Percentiles rank a stretch among this genome's conserved stretches.
These are phyloP conservation scores for Nannospalax galili DNA, from an alignment of 2,113 vertebrate species.

Conservation along the genomic window DNA sequence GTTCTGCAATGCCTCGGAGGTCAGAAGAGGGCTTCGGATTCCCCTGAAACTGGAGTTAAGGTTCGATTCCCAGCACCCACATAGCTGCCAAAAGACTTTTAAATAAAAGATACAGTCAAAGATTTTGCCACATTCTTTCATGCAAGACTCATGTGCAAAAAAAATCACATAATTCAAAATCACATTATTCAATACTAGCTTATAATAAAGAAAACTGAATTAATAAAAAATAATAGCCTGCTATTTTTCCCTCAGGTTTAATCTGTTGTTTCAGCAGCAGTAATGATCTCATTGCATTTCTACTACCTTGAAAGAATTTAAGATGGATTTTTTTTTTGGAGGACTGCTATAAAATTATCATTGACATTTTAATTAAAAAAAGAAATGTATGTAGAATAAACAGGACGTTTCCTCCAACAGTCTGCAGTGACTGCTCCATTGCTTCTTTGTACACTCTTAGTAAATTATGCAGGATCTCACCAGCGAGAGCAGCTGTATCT, in stretches of 20 bases:
- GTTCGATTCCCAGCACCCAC: no score
- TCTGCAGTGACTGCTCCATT: slow-evolving; percentile 72
- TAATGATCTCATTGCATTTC: slow-evolving; percentile 71
- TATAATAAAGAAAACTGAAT: slow-evolving; percentile 69
- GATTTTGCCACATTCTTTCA: slow-evolving; percentile 23
- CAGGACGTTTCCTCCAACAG: slow-evolving; percentile 69
- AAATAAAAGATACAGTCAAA: slow-evolving; percentile 55
- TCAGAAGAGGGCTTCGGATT: no score
- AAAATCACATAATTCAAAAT: slow-evolving; percentile 32
- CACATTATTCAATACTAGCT: slow-evolving; percentile 32
- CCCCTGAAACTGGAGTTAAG: no score
- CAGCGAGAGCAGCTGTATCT: slow-evolving; percentile 81
- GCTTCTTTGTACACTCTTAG: slow-evolving; percentile 75
- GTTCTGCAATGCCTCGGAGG: no score
- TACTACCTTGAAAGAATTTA: slow-evolving; percentile 75
- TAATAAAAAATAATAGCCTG: slow-evolving; percentile 63
- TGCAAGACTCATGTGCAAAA: neutral
- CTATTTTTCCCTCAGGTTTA: slow-evolving; percentile 52
- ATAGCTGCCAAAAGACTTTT: slow-evolving; percentile 46
- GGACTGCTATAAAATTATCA: slow-evolving; percentile 77
- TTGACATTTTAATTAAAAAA: slow-evolving; percentile 82
- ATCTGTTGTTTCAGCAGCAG: slow-evolving; percentile 68
- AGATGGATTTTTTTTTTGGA: slow-evolving; percentile 70
- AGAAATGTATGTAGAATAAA: slow-evolving; percentile 81
- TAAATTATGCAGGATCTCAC: slow-evolving; percentile 81